Base-by-base conservation (phyloP, 2,797 vertebrate genomes). In the Acipenser ruthenus region DNA sequence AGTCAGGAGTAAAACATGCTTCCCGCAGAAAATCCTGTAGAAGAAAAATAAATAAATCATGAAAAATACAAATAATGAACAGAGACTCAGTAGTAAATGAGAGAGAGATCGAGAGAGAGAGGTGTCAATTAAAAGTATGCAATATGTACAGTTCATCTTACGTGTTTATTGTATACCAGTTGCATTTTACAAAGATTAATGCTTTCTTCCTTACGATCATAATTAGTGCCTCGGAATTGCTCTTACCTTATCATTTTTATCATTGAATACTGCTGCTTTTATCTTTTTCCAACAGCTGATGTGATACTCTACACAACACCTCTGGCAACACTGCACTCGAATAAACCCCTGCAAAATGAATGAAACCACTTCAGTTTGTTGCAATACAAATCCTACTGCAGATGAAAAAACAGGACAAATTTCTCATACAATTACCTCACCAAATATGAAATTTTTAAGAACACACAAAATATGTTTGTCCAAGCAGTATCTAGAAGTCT, bases 211-310 rank as follows among this genome's bases (percentile, higher is more conserved):
- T 37, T 37, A 37, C 37, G 37, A 4, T 37, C 4, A 37, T 5
- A 37, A 37, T 37, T 37, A 37, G 37, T 5, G 5, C 5, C 37
- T 37, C 37, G 37, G 37, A 49, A 50, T 6, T 58, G n/a, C 13
- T 6, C 78, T 86, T 79, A 96, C 96, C 91, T 96, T 99, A 79
- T 97, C 94, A 68, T 80, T 95, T 84, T 91, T 98, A 78, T 98
- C 94, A 71, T 72, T 82, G 70, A 88, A 93, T 6, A 51, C 72
- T 0, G 78, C 56, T 2, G 87, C 73, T 84, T 96, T 99, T 50
- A 95, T 67, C 63, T 86, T 92, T 73, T 95, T 98, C 96, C 96
- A 99, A 75, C 96, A 99, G 76, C 69, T 86, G 51, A 92, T 89
- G 73, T 98, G 96, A 79, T 93, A 97, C 67, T 97, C 94, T 65